Evolutionary conservation across 2,797 vertebrate species (phyloP), one percentile per base, ranked within the genome.

Genomic region (Erpetoichthys calabaricus): DNA sequence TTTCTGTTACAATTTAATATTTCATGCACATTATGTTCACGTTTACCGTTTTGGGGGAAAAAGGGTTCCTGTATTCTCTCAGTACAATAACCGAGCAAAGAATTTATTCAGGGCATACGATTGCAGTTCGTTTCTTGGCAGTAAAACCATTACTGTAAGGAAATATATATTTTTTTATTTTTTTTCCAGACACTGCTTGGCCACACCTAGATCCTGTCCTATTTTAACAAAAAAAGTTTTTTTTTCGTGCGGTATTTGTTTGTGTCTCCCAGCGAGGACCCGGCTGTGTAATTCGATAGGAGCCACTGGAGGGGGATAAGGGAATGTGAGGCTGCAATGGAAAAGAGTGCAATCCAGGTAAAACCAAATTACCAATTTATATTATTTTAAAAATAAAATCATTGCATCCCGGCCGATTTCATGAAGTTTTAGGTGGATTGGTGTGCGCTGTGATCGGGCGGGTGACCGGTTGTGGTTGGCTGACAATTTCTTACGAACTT

Each of bases 311-410:
- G 59, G 57, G 57, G 68, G 65, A 67, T 74, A 65, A 71, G 74
- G 85, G 85, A 87, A 87, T 86, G 85, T 77, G 70, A 80, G 77
- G 75, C 76, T 70, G 85, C 82, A 78, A 87, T 87, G 85, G 85
- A 87, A 82, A 84, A 82, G 78, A 86, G 84, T 82, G 77, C 78
- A 67, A 81, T 85, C 72, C 85, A 87, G 85, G 85, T 87, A 85
- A 85, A 71, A 63, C 65, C 65, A 67, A 73, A n/a, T 65, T 62
- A 63, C 46, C 67, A 64, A 65, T 73, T 70, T 68, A 68, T 67
- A 67, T 73, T 66, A 70, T 70, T 75, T 63, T 55, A 44, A 57
- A n/a, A 54, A 68, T 71, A 63, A 73, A 74, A 62, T n/a, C n/a
- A n/a, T n/a, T n/a, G n/a, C n/a, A n/a, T n/a, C n/a, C n/a, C n/a